Evolutionary conservation across 2,797 vertebrate genomes (phyloP).

Genomic region (Chelidonichthys spinosus): DNA sequence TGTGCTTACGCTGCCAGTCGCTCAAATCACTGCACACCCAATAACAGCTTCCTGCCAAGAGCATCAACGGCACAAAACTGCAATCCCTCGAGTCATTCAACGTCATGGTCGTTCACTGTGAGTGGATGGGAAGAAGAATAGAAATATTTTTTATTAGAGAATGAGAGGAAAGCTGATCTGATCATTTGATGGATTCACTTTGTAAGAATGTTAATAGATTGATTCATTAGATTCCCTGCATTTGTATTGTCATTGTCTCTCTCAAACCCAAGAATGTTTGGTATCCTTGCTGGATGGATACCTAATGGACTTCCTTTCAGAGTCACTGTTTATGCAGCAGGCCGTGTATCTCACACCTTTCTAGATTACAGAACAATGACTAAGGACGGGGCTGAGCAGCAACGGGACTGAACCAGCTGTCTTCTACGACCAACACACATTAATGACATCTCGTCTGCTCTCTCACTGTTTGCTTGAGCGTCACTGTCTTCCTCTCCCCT

Average conservation of each 20-base stretch:
- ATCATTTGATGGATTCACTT: background rate
- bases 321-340: background rate
- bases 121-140: background rate
- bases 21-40: constrained; percentile 37
- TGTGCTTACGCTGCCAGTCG: constrained; percentile 58
- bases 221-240: background rate
- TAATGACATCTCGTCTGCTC: constrained; percentile 9
- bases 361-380: constrained; percentile 32
- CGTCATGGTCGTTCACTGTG: background rate
- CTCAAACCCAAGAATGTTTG: background rate
- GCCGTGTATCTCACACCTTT: background rate
- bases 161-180: background rate
- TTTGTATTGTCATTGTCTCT: background rate
- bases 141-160: background rate
- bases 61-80: constrained; percentile 14
- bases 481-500: constrained; percentile 6
- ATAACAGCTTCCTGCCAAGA: constrained; percentile 44
- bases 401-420: constrained; percentile 29
- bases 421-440: constrained; percentile 27
- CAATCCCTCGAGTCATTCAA: constrained; percentile 8
- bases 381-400: background rate
- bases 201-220: background rate
- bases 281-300: background rate
- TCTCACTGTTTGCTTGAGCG: background rate
- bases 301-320: background rate